These are phyloP conservation scores for Meteorus cinctellus DNA, from an alignment of 2,888 invertebrate genomes.

Conservation along the genomic window DNA sequence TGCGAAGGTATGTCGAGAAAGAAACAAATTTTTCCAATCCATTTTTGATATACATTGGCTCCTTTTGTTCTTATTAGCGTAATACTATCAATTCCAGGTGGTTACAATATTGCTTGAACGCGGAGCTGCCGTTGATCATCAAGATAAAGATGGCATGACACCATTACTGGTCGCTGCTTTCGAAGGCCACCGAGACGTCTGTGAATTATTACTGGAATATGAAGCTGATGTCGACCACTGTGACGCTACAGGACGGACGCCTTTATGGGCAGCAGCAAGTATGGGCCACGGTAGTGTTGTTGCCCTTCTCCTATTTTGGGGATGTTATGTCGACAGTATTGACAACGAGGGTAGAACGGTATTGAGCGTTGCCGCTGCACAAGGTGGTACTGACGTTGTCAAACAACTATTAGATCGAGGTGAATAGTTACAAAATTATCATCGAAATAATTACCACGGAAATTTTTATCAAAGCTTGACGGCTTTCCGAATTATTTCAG, in stretches of 20 bases:
- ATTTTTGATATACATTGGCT: not conserved
- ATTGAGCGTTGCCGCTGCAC: slow-evolving; percentile 87
- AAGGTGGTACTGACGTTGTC: slow-evolving; percentile 92
- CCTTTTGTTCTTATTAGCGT: slow-evolving; percentile 58
- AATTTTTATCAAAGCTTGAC: not conserved
- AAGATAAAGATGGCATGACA: slow-evolving; percentile 91
- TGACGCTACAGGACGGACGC: slow-evolving; percentile 87
- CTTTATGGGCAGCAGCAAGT: slow-evolving; percentile 93
- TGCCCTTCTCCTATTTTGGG: slow-evolving; percentile 93
- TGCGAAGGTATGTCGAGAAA: slow-evolving; percentile 73
- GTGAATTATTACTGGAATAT: slow-evolving; percentile 91
- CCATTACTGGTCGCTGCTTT: slow-evolving; percentile 92
- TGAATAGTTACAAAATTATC: slow-evolving; percentile 53
- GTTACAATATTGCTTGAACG: slow-evolving; percentile 85
- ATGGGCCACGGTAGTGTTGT: slow-evolving; percentile 93
- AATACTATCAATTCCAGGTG: slow-evolving; percentile 69
- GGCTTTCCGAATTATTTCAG: slow-evolving; percentile 56
- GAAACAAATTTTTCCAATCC: not conserved
- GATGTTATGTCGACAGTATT: slow-evolving; percentile 95
- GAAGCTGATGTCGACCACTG: slow-evolving; percentile 94
- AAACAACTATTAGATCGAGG: slow-evolving; percentile 90
- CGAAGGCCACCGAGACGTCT: slow-evolving; percentile 93
- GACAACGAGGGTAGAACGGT: slow-evolving; percentile 95
- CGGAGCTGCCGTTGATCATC: slow-evolving; percentile 87
- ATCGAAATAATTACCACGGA: not conserved